These are phyloP conservation scores for Pipra filicauda DNA, from an alignment of 2,113 vertebrate species.

Conservation along the genomic window DNA sequence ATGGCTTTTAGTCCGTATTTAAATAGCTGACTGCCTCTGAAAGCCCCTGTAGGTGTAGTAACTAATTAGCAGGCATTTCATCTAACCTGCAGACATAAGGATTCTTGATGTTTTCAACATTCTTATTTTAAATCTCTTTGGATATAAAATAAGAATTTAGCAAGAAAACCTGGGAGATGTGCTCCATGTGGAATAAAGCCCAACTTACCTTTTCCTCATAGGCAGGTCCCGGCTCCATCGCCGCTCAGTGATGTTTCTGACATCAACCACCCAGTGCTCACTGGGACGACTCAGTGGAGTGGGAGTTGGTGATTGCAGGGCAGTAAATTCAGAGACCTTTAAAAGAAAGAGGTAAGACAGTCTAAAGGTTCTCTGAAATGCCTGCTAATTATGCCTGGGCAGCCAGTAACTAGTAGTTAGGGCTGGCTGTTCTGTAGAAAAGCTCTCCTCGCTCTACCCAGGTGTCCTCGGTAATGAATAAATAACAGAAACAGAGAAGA, in stretches of 20 bases:
- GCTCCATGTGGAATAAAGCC: constrained; percentile 80
- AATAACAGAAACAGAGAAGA: background rate
- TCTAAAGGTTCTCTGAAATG: constrained; percentile 83
- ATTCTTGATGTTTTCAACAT: constrained; percentile 78
- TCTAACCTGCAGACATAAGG: constrained; percentile 72
- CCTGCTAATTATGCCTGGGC: constrained; percentile 77
- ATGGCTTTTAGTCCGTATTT: background rate
- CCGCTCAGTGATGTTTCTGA: constrained; percentile 79
- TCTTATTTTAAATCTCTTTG: constrained; percentile 75
- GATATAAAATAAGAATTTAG: constrained; percentile 78
- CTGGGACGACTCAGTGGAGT: constrained; percentile 82
- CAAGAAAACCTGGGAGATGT: constrained; percentile 82
- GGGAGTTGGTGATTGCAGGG: constrained; percentile 83
- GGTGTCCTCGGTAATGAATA: background rate
- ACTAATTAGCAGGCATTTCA: constrained; percentile 82
- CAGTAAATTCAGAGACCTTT: constrained; percentile 83
- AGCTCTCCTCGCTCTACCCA: background rate
- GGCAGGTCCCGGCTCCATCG: constrained; percentile 80
- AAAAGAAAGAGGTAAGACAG: constrained; percentile 85
- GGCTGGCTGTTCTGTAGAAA: background rate
- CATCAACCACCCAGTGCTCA: constrained; percentile 78
- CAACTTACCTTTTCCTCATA: constrained; percentile 85
- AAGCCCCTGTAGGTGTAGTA: constrained; percentile 57
- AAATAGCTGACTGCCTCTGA: constrained; percentile 61
- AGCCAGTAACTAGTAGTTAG: constrained; percentile 67